Evolutionary conservation across 1,140 invertebrate genomes (phyloP), one percentile per base, ranked within the genome.

Genomic region (Epicauta chinensis): DNA sequence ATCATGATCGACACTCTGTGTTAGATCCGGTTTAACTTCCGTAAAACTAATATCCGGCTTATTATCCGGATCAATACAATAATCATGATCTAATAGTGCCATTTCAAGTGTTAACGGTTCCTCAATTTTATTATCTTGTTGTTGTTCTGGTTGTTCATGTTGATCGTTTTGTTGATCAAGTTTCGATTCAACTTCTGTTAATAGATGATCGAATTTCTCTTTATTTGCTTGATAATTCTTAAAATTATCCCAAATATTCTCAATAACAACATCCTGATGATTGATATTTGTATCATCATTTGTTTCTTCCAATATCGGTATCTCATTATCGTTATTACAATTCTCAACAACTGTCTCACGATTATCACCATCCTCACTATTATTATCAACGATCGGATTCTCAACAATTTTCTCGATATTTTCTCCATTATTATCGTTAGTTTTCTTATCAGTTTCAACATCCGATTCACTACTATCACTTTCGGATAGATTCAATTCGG

Each of bases 221-320:
- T 78, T 69, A 52, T 72, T 73, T 9, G 81, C 80, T 57, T 82
- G 76, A 64, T 81, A 84, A 17, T 79, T 80, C 65, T 85, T 84
- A 49, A 89, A 87, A 64, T 89, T 88, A 61, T 89, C 84, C 86
- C 86, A 89, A 64, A 89, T 88, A n/a, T 84, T 82, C 55, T 81
- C 77, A 61, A 81, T 76, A 30, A 77, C 73, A 47, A 74, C 66
- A 40, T 71, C 71, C 4, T 59, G 16, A n/a, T 16, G 41, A 16
- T 51, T n/a, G 51, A 34, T 14, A 49, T 23, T 17, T 39, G 13
- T 52, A n/a, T 30, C 32, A n/a, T 34, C 29, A 14, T 42, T 41
- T 16, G 30, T 7, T 6, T 44, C 16, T 51, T 44, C n/a, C n/a
- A 29, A 5, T 47, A 13, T 4, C 48, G 4, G n/a, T 12, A 43